A percentile compares a stretch with the other conserved stretches of the same genome.
Evolutionary conservation across 92 coral and sea anemone species (phyloP).

Genomic region (Epizoanthus ramosus): DNA sequence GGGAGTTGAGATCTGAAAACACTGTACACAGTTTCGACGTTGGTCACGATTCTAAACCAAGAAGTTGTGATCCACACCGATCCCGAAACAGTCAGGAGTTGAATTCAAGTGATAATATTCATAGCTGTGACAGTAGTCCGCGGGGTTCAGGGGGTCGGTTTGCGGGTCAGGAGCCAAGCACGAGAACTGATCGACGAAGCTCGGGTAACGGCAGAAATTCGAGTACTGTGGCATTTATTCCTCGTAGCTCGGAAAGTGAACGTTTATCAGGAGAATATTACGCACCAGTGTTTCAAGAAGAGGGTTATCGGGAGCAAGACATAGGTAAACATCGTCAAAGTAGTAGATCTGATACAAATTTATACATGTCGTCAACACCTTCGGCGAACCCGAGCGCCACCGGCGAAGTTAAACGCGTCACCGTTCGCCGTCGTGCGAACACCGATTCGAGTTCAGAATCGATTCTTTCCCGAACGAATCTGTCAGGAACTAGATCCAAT

Average conservation of each 20-base stretch:
- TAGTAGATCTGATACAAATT: constrained; percentile 29
- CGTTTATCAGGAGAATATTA: neutral
- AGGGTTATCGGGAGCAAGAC: neutral
- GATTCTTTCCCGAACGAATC: neutral
- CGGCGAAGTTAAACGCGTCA: neutral
- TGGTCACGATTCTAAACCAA: neutral
- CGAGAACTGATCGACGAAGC: neutral
- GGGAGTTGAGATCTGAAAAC: constrained; percentile 29
- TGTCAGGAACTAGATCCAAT: neutral
- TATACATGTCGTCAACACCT: constrained; percentile 26
- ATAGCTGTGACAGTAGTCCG: constrained; percentile 1
- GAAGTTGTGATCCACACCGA: neutral
- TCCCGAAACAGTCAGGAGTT: neutral
- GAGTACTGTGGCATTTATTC: neutral
- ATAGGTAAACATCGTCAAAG: neutral
- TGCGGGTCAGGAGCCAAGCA: neutral
- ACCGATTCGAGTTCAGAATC: constrained; percentile 21
- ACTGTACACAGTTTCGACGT: constrained; percentile 6
- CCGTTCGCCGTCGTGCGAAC: constrained; percentile 28
- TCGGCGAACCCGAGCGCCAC: neutral
- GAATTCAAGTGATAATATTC: constrained; percentile 1
- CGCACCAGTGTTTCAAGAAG: constrained; percentile 7
- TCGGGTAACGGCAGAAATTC: neutral
- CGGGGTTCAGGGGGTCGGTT: neutral
- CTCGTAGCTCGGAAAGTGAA: neutral